A percentile compares a stretch with the other conserved stretches of the same genome.
phyloP scores from a whole-genome alignment of 2,113 vertebrate species.

The Alces alces region DNA sequence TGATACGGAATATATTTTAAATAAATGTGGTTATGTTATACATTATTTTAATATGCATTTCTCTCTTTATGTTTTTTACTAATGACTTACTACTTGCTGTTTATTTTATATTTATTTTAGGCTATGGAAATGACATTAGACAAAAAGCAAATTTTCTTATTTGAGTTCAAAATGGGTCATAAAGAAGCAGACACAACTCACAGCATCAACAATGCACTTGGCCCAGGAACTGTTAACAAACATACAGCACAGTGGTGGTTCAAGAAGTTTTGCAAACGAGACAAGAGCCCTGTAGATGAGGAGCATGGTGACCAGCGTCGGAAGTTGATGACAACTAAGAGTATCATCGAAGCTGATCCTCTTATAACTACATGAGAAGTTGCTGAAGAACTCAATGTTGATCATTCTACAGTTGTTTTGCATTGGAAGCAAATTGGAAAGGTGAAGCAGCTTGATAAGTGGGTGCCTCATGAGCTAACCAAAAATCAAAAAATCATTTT shows the following conservation, averaged over 20 bases:
- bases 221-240: neutral
- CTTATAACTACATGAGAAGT: neutral
- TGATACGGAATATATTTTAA: neutral
- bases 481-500: neutral
- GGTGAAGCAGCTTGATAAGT: neutral
- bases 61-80: neutral
- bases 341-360: neutral
- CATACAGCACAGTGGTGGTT: neutral
- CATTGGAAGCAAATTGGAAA: neutral
- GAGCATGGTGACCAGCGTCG: neutral
- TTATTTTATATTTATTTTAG: neutral
- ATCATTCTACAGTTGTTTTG: neutral
- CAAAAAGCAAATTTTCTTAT: neutral
- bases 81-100: neutral
- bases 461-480: neutral
- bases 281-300: neutral
- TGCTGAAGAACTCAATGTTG: neutral
- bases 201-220: neutral
- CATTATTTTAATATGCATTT: neutral
- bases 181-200: neutral
- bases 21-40: neutral
- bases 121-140: neutral
- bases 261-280: neutral
- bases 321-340: neutral
- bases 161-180: neutral